Percentiles rank a stretch among this genome's conserved stretches.
Evolutionary conservation across 2,888 invertebrate species (phyloP).

Genomic region (Cantharis rufa): DNA sequence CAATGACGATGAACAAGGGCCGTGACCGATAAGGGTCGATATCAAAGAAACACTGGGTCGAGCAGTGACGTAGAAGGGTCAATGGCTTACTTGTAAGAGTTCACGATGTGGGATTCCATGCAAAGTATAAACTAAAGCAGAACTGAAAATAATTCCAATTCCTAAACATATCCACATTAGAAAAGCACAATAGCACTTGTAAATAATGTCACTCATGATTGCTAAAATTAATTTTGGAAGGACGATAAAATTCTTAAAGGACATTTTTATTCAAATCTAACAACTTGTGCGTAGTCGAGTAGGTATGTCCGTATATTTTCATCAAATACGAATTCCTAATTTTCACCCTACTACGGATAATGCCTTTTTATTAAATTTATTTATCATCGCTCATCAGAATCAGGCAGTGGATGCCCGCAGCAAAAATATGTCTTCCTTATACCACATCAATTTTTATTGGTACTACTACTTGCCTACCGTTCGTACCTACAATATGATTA

Average conservation of each 20-base stretch:
- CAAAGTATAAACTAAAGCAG: conserved; percentile 27
- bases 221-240: background rate
- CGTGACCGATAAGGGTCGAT: conserved; percentile 32
- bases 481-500: background rate
- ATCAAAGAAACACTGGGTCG: conserved; percentile 32
- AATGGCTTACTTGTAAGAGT: conserved; percentile 31
- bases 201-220: background rate
- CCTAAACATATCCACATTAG: background rate
- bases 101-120: conserved; percentile 26
- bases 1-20: conserved; percentile 27
- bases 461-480: background rate
- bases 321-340: background rate
- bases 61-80: conserved; percentile 29
- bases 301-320: background rate
- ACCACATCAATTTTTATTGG: background rate
- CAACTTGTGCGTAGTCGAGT: background rate
- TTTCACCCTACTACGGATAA: background rate
- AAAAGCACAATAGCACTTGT: background rate
- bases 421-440: background rate
- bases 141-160: background rate
- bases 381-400: background rate
- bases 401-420: background rate
- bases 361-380: background rate
- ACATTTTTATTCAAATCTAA: background rate
- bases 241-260: background rate